These are phyloP conservation scores for Tetragnatha versicolor DNA, from an alignment of 1,140 invertebrate genomes.

Conservation along the genomic window DNA sequence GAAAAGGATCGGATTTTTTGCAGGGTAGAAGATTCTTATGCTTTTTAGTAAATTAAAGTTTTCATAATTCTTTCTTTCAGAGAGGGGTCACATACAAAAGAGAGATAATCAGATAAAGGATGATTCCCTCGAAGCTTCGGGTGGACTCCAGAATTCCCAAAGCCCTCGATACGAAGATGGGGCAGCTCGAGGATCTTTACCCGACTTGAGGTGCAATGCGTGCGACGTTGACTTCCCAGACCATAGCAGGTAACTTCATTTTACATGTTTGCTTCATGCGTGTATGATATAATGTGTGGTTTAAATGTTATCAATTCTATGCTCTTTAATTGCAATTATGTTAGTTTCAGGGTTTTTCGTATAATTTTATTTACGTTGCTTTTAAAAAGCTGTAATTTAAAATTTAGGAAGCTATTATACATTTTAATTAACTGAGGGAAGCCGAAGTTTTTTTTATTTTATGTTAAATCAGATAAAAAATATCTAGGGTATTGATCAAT, in stretches of 20 bases:
- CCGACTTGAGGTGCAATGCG: slow-evolving; percentile 1
- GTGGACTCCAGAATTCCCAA: background rate
- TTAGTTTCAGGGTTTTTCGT: no score
- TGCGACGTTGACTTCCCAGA: slow-evolving; percentile 46
- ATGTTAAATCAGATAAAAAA: no score
- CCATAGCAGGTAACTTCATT: slow-evolving; percentile 44
- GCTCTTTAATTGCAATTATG: background rate
- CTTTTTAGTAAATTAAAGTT: no score
- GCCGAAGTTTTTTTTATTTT: no score
- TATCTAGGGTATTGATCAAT: no score
- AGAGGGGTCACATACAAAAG: background rate
- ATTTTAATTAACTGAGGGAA: no score
- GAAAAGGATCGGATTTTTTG: no score
- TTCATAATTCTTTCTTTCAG: background rate
- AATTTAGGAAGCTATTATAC: no score
- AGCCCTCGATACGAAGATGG: background rate
- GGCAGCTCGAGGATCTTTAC: background rate
- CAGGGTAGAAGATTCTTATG: no score
- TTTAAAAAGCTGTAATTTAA: no score
- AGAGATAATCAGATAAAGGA: slow-evolving; percentile 6
- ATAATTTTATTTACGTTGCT: no score
- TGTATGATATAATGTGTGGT: background rate
- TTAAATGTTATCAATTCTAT: background rate
- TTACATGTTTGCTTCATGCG: no score
- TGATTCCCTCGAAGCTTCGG: background rate